Conservation (phyloP, 1,140 invertebrate genomes). For the Phthorimaea operculella region DNA sequence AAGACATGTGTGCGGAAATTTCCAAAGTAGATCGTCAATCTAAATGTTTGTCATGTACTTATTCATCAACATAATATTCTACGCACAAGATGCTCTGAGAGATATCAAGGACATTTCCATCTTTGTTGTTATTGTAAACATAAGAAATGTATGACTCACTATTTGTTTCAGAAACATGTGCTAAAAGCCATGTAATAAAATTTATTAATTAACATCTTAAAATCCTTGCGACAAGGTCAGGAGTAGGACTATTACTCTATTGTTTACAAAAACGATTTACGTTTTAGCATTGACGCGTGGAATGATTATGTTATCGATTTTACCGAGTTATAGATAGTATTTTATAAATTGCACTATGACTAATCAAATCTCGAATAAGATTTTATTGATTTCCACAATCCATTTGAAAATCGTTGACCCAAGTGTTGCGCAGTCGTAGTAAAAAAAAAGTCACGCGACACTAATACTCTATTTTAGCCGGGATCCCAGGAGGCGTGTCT, state of each 20-base stretch:
- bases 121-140: constrained; percentile 38
- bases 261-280: background rate
- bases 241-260: background rate
- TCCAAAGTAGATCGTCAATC: background rate
- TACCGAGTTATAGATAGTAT: too few relatives aligned
- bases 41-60: too few relatives aligned
- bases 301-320: background rate
- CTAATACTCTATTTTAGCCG: constrained; percentile 54
- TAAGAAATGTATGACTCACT: constrained; percentile 3
- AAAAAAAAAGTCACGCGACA: constrained; percentile 42
- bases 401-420: constrained; percentile 21
- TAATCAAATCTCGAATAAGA: too few relatives aligned
- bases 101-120: constrained; percentile 11
- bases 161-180: background rate
- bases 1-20: constrained; percentile 9
- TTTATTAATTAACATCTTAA: background rate
- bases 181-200: background rate
- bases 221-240: background rate
- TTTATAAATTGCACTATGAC: too few relatives aligned
- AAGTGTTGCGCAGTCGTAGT: constrained; percentile 17
- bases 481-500: constrained; percentile 60
- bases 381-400: too few relatives aligned
- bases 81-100: background rate
- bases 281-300: background rate
- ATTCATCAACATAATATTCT: background rate